Conservation (phyloP, 2,797 vertebrate genomes). For the Sphenodon punctatus region DNA sequence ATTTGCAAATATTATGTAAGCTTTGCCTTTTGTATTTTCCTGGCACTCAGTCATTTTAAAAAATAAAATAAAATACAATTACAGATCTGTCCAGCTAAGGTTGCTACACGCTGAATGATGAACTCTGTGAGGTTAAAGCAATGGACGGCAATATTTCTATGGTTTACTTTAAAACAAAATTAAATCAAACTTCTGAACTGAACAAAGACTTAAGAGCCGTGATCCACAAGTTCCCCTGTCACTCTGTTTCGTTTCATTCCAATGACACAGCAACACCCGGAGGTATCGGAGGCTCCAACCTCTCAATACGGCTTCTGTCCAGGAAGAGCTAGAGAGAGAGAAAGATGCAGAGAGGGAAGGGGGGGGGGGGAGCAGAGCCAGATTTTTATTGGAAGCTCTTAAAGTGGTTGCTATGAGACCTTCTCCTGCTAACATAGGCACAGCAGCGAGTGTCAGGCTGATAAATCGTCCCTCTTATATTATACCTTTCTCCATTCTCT, state of each 20-base stretch:
- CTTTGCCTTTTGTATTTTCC: too few species aligned
- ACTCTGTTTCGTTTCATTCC: neutral
- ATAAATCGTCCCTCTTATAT: constrained; percentile 57
- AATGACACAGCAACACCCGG: constrained; percentile 11
- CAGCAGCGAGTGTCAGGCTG: constrained; percentile 62
- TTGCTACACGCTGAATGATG: too few species aligned
- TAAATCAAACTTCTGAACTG: neutral
- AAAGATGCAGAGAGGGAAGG: constrained; percentile 57
- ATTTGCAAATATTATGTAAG: too few species aligned
- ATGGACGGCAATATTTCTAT: too few species aligned
- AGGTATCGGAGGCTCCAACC: too few species aligned
- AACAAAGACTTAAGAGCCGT: constrained; percentile 7
- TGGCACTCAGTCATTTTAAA: too few species aligned
- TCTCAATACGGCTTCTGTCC: too few species aligned
- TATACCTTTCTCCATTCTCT: constrained; percentile 49
- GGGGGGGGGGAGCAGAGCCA: constrained; percentile 50
- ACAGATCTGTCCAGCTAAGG: too few species aligned
- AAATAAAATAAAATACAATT: too few species aligned
- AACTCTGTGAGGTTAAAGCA: too few species aligned
- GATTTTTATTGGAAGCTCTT: constrained; percentile 80
- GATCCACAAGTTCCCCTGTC: neutral
- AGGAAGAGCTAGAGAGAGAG: constrained; percentile 21
- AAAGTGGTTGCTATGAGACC: constrained; percentile 81
- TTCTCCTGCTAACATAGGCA: constrained; percentile 64
- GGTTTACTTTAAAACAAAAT: too few species aligned